phyloP scores from a whole-genome alignment of 2,797 vertebrate species.

The Falco biarmicus region DNA sequence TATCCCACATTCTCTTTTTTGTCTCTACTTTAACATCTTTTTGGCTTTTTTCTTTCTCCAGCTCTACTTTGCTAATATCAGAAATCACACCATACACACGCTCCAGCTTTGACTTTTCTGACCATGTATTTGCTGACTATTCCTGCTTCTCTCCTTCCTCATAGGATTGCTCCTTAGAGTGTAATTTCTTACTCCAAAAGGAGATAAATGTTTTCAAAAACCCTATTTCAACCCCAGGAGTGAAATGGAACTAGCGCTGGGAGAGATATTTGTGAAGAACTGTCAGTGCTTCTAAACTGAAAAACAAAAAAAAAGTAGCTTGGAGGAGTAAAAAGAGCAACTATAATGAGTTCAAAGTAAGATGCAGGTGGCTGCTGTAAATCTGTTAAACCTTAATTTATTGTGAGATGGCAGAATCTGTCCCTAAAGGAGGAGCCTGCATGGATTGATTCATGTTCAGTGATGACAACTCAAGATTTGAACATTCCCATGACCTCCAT shows the following conservation, averaged over 20 bases:
- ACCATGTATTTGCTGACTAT: slow-evolving; percentile 35
- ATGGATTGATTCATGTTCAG: neutral
- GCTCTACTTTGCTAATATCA: neutral
- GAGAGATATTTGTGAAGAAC: neutral
- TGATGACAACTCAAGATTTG: neutral
- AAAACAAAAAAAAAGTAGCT: neutral
- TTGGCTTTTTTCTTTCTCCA: neutral
- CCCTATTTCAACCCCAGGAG: neutral
- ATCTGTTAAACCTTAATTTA: neutral
- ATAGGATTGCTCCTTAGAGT: slow-evolving; percentile 8
- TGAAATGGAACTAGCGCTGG: neutral
- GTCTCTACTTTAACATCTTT: neutral
- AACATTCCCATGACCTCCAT: neutral
- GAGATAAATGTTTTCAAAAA: slow-evolving; percentile 28
- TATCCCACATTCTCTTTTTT: neutral
- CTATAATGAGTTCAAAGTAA: neutral
- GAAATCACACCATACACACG: neutral
- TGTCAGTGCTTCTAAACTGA: neutral
- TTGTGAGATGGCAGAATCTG: neutral
- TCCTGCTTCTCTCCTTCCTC: neutral
- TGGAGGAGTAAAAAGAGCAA: neutral
- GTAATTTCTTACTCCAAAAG: slow-evolving; percentile 8
- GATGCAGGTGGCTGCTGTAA: neutral
- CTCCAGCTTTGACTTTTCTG: slow-evolving; percentile 1
- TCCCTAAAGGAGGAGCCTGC: neutral